phyloP scores from a whole-genome alignment of 2,113 vertebrate genomes.

The Astatotilapia flaviijosephi region DNA sequence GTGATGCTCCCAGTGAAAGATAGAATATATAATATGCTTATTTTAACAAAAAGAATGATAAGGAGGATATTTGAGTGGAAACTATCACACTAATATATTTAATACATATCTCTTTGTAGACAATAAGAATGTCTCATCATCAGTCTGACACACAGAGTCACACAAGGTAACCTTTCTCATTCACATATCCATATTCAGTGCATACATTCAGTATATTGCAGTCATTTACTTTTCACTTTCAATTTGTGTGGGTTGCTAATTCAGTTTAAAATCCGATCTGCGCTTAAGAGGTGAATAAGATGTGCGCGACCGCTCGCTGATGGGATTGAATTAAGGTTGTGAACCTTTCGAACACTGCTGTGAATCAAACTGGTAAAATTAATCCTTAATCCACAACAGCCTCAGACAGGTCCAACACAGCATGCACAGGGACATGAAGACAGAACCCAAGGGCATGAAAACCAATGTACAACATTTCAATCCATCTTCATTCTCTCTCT shows the following conservation, averaged over 20 bases:
- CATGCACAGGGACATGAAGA: conserved; percentile 2
- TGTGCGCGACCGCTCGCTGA: not conserved
- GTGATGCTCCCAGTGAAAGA: not conserved
- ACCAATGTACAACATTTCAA: not conserved
- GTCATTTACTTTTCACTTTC: not conserved
- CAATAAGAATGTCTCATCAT: conserved; percentile 30
- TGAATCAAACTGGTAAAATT: conserved; percentile 41
- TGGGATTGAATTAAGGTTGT: not conserved
- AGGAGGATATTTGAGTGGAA: not conserved
- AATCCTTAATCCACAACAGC: conserved; percentile 8
- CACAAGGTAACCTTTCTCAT: conserved; percentile 20
- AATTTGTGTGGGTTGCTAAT: not conserved
- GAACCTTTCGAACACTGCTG: conserved; percentile 5
- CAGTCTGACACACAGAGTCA: not conserved
- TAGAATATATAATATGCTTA: not conserved
- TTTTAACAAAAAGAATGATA: not conserved
- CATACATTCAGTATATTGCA: not conserved
- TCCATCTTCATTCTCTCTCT: not conserved
- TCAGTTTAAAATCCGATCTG: not conserved
- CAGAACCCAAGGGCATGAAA: conserved; percentile 26
- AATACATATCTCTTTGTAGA: not conserved
- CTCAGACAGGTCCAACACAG: conserved; percentile 9
- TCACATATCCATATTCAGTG: not conserved
- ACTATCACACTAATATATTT: not conserved
- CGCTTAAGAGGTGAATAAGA: not conserved